Evolutionary conservation across 2,797 vertebrate genomes (phyloP).

Genomic region (Acanthis flammea): DNA sequence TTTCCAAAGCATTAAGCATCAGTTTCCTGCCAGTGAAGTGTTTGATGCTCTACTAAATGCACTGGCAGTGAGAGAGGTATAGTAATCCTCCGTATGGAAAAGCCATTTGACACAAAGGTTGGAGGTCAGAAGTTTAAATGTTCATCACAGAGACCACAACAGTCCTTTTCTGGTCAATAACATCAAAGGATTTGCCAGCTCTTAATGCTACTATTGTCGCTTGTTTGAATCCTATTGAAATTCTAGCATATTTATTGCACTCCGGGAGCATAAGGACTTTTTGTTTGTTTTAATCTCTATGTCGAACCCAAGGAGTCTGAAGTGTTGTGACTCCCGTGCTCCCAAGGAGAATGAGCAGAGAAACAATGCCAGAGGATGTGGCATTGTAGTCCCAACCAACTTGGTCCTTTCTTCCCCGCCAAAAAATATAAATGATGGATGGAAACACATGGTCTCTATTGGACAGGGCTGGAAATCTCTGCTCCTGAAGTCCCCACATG

Average conservation of each 20-base stretch:
- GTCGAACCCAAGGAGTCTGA: background rate
- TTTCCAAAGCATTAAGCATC: background rate
- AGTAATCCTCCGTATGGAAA: constrained; percentile 64
- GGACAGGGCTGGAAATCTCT: constrained; percentile 14
- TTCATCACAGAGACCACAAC: constrained; percentile 66
- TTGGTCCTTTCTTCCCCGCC: background rate
- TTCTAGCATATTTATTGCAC: constrained; percentile 70
- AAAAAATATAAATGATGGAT: constrained; percentile 20
- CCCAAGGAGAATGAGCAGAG: background rate
- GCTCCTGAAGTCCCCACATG: background rate
- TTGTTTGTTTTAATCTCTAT: constrained; percentile 60
- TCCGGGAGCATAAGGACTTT: constrained; percentile 35
- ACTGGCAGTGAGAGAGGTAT: constrained; percentile 13
- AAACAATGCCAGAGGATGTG: constrained; percentile 22
- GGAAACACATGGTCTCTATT: constrained; percentile 42
- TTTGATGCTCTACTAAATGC: constrained; percentile 18
- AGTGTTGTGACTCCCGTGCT: background rate
- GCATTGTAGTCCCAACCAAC: constrained; percentile 19
- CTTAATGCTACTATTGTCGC: constrained; percentile 64
- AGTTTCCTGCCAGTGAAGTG: constrained; percentile 35
- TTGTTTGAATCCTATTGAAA: constrained; percentile 69
- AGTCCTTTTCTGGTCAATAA: constrained; percentile 64
- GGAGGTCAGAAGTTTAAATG: constrained; percentile 79
- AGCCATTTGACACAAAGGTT: constrained; percentile 71
- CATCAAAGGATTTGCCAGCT: constrained; percentile 71